Base-by-base conservation (phyloP, 2,888 invertebrate genomes). In the Esperia sulphurella region DNA sequence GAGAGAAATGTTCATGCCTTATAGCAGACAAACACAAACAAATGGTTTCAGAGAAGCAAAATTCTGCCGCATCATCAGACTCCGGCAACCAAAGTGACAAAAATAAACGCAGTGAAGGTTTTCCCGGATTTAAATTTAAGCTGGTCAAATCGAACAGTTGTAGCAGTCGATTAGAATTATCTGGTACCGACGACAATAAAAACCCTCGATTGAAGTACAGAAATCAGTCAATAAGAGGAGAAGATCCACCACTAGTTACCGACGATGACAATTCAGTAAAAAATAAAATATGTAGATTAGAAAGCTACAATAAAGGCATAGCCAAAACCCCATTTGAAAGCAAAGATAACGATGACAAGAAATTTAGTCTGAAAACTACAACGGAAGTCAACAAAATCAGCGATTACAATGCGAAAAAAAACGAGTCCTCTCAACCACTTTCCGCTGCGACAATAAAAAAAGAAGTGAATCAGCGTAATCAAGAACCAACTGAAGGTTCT, bases 131-230 rank as follows among this genome's bases (percentile, higher is more conserved):
- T 46, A 95, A 95, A 75, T 96, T 96, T 72, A 93, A 94, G 69
- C 82, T 96, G 55, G 93, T 96, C 0, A 96, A 96, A 83, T 96
- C 96, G 30, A 96, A 96, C 69, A 96, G 96, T 59, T 96, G 96
- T 73, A 95, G 95, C 68, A 96, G 95, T 71, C 91, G 96, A 30
- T 82, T 96, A 45, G 96, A 96, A 71, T 78, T 96, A 46, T 93
- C 95, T 0, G 96, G 95, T 5, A 92, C 94, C 0, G 92, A 93
- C 57, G 90, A 88, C 50, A 78, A 65, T 71, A 81, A 91, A 83
- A 78, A 85, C 75, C 59, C 83, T 65, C 79, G 90, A 63, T 61
- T 84, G 65, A 83, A 84, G 71, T 84, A 70, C 66, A 75, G 80
- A 59, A 83, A 77, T 59, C 80, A 78, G 57, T 60, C 71, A 55